Base-by-base conservation (phyloP, 2,888 invertebrate genomes). In the Ceraclea dissimilis region DNA sequence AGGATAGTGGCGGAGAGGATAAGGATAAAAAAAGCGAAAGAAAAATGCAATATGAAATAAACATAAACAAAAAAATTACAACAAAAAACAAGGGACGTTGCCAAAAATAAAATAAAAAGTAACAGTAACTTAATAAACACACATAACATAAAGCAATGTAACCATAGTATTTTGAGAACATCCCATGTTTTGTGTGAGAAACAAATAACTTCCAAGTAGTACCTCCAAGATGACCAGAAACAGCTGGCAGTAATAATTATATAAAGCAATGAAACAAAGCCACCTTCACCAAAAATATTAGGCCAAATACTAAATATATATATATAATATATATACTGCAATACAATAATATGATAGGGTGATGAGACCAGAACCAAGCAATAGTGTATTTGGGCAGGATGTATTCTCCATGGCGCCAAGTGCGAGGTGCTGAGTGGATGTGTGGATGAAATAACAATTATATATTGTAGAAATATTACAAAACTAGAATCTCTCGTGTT, bases 1-100 rank as follows among this genome's bases (percentile, higher is more conserved):
- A 53, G 74, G 73, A 68, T 68, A 66, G 68, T 66, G 66, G 67
- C 66, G 67, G 67, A 67, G 67, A 67, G 70, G 70, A 67, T 62
- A 69, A 68, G 71, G 71, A 70, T n/a, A n/a, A 71, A 66, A 71
- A 66, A 67, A 68, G 69, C 68, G 70, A 60, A 63, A 62, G 62
- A 61, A 63, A 60, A 61, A 62, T 62, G 60, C 60, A 61, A 53
- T 60, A 60, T 60, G 59, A 61, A 60, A 61, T 39, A 62, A 62
- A 59, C 34, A 56, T 49, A 44, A 60, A 59, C 52, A 59, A 55
- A 53, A n/a, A n/a, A 55, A 51, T 56, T 46, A 56, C 20, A 57
- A 51, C 56, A 53, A 50, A 53, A 60, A 62, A 61, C 52, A 58
- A 53, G 56, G 57, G 58, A 61, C 50, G 60, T 51, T 56, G 58